Evolutionary conservation across 2,113 vertebrate species (phyloP).

Genomic region (Mellivora capensis): DNA sequence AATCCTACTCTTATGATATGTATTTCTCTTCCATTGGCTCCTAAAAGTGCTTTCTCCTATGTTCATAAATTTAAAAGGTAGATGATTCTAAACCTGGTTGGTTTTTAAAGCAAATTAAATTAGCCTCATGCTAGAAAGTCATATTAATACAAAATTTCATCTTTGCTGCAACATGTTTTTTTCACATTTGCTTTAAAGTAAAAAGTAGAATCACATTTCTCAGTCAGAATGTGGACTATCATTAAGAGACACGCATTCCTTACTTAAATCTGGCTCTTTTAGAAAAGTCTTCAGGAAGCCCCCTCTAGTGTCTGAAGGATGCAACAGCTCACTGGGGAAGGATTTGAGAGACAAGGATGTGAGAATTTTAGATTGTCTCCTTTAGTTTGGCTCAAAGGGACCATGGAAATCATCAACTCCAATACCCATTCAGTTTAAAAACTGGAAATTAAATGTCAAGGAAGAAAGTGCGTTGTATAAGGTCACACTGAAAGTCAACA

Average conservation of each 20-base stretch:
- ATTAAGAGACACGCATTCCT: not conserved
- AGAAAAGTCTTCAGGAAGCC: slow-evolving; percentile 66
- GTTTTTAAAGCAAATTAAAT: slow-evolving; percentile 5
- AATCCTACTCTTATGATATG: not conserved
- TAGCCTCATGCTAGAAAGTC: not conserved
- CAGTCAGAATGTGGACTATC: not conserved
- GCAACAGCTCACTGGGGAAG: not conserved
- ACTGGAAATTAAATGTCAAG: not conserved
- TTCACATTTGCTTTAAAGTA: not conserved
- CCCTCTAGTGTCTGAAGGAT: slow-evolving; percentile 70
- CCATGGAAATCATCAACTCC: not conserved
- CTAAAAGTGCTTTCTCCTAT: not conserved
- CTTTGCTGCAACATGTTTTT: not conserved
- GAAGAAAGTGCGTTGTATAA: not conserved
- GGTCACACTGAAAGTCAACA: not conserved
- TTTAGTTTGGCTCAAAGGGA: not conserved
- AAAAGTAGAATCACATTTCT: not conserved
- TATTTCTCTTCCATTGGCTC: not conserved
- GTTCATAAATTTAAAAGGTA: not conserved
- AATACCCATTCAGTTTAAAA: not conserved
- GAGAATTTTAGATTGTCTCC: not conserved
- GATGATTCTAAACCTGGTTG: not conserved
- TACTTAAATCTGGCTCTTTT: not conserved
- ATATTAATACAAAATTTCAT: not conserved
- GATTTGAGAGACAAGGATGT: not conserved